phyloP scores from a whole-genome alignment of 2,888 invertebrate species.

The Empis stercorea region DNA sequence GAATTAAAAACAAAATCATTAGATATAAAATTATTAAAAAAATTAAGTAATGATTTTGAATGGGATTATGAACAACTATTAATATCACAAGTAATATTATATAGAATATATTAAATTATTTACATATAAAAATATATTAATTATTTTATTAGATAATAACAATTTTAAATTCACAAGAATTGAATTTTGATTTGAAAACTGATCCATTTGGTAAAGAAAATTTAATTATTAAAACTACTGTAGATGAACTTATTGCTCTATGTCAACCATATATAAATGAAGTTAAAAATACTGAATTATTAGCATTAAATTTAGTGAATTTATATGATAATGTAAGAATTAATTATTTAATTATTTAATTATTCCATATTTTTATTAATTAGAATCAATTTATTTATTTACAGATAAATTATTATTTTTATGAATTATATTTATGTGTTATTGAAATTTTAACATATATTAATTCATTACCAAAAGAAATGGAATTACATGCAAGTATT shows the following conservation, averaged over 20 bases:
- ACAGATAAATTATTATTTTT: constrained; percentile 35
- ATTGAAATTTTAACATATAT: constrained; percentile 31
- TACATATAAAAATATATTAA: not conserved
- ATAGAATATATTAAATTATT: not conserved
- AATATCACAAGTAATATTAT: constrained; percentile 24
- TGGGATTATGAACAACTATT: constrained; percentile 32
- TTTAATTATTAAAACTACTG: constrained; percentile 24
- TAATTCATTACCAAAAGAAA: constrained; percentile 25
- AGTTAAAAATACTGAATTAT: constrained; percentile 27
- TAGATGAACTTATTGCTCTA: constrained; percentile 22
- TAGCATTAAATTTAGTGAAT: constrained; percentile 25
- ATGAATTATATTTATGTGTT: constrained; percentile 33
- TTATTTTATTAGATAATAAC: constrained; percentile 21
- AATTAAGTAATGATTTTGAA: constrained; percentile 31
- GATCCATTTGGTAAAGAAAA: constrained; percentile 33
- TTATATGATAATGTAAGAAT: constrained; percentile 25
- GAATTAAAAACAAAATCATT: constrained; percentile 29
- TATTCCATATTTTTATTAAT: not conserved
- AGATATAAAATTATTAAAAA: constrained; percentile 27
- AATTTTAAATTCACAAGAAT: constrained; percentile 27
- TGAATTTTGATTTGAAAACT: constrained; percentile 27
- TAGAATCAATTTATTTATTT: constrained; percentile 2
- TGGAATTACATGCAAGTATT: constrained; percentile 32
- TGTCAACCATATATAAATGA: constrained; percentile 33
- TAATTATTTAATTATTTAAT: not conserved